Base-by-base conservation (phyloP, 2,888 invertebrate genomes). In the Clusia tigrina region DNA sequence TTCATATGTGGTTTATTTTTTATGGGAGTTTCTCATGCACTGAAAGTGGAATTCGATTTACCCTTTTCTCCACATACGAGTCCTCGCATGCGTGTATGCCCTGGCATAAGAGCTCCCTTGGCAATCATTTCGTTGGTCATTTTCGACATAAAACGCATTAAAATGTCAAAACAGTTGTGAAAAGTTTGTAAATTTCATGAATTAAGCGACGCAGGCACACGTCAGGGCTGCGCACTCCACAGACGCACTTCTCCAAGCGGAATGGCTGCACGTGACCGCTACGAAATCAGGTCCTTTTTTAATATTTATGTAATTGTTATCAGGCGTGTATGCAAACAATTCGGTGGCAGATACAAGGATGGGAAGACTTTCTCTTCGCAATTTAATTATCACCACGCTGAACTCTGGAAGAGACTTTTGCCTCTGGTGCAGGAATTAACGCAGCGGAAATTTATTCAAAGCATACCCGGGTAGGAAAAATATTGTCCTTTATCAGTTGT, bases 161-260 rank as follows among this genome's bases (percentile, higher is more conserved):
- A 74, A 74, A 77, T 76, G 76, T 77, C 78, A 76, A 76, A 75
- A 76, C 74, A 77, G 71, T 73, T 73, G 74, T 65, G 66, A 69
- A 64, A 58, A 65, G 58, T 69, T 65, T 18, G 32, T 51, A 22
- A 15, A 17, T 37, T 24, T 18, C 32, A 17, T 37, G 25, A 25
- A 15, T 12, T 6, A 22, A 52, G 10, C 18, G 9, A 15, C 5
- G 18, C 22, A 23, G 54, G 54, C 54, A 57, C 57, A 57, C 56
- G 55, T 32, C 22, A 52, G 37, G 17, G 51, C 3, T 18, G 17
- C 17, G 37, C 20, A 52, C 48, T 38, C 37, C 54, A 18, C n/a
- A n/a, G n/a, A n/a, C 51, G 20, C 62, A 10, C 2, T 42, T 18
- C 48, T 22, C 18, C 5, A 18, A 5, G 48, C 48, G 22, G 20